Base-by-base conservation (phyloP, 2,888 invertebrate genomes). In the Nyleta sp. region DNA sequence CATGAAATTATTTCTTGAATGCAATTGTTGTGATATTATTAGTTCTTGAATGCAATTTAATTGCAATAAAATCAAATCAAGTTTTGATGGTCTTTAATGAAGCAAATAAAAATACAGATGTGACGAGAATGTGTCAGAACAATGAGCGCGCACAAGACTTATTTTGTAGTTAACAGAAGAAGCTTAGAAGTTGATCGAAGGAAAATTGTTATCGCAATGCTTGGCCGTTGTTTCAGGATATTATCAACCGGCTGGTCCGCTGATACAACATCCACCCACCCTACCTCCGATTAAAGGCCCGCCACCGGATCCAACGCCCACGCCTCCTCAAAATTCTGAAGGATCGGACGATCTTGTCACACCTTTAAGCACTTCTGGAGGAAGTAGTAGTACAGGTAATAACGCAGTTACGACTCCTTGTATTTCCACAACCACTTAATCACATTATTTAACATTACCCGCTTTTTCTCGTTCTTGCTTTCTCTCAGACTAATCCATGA, bases 211-310 rank as follows among this genome's bases (percentile, higher is more conserved):
- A 33, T 33, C 33, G 7, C 8, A 33, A 33, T 8, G 33, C 8
- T 11, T 18, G 20, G 24, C 64, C 55, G 48, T 87, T 83, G 79
- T 91, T 93, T 0, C 93, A 96, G 96, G 96, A 90, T 96, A 96
- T 91, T 97, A 97, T 92, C 97, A 97, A 92, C 97, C 97, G 85
- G 97, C 97, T 85, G 97, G 97, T 81, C 97, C 97, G 84, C 93
- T 97, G 91, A 97, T 97, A 86, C 90, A 91, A 82, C 89, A 91
- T 84, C 89, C 91, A 70, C 87, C 93, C 82, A 93, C 92, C 86
- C 84, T 88, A 83, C 71, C 64, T 82, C 88, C 91, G 68, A 87
- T 90, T 48, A 90, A 89, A 81, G 90, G 87, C 42, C 91, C 89
- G 53, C 90, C 90, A 80, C 87, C 87, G 74, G 89, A 90, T 83